phyloP scores from a whole-genome alignment of 2,888 invertebrate species.

The Drosophila kambysellisi region DNA sequence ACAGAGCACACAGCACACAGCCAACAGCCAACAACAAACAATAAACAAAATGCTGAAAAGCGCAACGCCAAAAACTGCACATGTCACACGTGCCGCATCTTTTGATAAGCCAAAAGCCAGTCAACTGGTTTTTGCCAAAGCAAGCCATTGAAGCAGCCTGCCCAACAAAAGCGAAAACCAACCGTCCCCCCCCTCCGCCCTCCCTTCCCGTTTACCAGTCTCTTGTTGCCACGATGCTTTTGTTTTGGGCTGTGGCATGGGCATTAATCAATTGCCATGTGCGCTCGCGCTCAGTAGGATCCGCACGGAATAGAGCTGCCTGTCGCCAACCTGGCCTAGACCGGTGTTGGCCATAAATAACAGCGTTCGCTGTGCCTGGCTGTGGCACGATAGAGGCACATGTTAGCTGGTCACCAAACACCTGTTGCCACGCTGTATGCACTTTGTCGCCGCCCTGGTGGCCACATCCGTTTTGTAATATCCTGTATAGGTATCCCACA shows the following conservation, averaged over 20 bases:
- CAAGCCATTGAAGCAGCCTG: conserved; percentile 14
- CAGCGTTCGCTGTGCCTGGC: conserved; percentile 9
- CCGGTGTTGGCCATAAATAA: conserved; percentile 61
- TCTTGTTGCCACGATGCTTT: conserved; percentile 14
- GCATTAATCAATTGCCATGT: conserved; percentile 75
- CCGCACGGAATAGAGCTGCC: conserved; percentile 20
- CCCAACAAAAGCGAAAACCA: not conserved
- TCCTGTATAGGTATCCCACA: not conserved
- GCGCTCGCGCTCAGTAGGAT: conserved; percentile 34
- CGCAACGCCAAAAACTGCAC: conserved; percentile 39
- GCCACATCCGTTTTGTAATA: conserved; percentile 49
- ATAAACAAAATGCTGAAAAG: conserved; percentile 16
- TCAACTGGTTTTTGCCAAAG: conserved; percentile 37
- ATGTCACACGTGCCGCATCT: conserved; percentile 62
- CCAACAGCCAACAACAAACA: conserved; percentile 12
- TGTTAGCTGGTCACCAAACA: conserved; percentile 40
- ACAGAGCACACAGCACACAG: conserved; percentile 18
- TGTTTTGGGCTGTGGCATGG: conserved; percentile 37
- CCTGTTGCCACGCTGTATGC: conserved; percentile 65
- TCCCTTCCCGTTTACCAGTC: not conserved
- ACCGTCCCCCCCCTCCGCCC: not conserved
- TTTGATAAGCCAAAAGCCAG: conserved; percentile 46
- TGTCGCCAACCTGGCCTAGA: conserved; percentile 9
- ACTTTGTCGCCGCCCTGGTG: conserved; percentile 35
- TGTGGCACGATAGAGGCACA: conserved; percentile 14